Evolutionary conservation across 1,140 invertebrate genomes (phyloP).

Genomic region (Pararge aegeria): DNA sequence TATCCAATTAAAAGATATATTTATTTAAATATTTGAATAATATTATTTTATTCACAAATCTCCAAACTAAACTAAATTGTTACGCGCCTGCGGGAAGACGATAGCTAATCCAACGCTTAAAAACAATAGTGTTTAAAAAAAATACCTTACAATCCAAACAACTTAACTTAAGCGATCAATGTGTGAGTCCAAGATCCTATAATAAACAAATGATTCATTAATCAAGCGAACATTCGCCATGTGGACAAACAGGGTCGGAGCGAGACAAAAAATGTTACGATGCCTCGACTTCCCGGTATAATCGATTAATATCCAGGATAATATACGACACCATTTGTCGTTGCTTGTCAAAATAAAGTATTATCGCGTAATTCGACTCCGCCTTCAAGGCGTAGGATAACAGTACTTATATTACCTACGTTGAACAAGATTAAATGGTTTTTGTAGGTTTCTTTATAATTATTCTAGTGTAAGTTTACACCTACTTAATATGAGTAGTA

Average conservation of each 20-base stretch:
- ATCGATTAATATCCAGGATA: conserved; percentile 31
- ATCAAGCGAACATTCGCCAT: conserved; percentile 28
- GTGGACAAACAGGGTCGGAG: conserved; percentile 26
- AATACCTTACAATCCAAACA: background rate
- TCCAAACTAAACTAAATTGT: no score
- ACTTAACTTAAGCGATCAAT: background rate
- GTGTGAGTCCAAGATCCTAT: conserved; percentile 1
- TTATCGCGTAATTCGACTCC: conserved; percentile 36
- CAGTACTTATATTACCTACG: background rate
- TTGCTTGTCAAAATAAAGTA: conserved; percentile 38
- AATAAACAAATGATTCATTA: conserved; percentile 33
- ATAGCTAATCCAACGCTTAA: no score
- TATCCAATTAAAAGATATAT: no score
- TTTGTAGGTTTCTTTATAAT: background rate
- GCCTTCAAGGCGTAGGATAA: conserved; percentile 18
- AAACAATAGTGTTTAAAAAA: no score
- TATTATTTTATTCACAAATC: no score
- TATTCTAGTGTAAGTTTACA: background rate
- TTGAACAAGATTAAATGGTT: background rate
- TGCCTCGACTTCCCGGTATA: conserved; percentile 31
- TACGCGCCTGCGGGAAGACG: no score
- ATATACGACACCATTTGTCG: conserved; percentile 38
- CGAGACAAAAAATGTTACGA: conserved; percentile 24
- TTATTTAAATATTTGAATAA: no score
- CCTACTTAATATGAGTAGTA: background rate